Conservation (phyloP, 2,797 vertebrate genomes). For the Melanotaenia nigrans region DNA sequence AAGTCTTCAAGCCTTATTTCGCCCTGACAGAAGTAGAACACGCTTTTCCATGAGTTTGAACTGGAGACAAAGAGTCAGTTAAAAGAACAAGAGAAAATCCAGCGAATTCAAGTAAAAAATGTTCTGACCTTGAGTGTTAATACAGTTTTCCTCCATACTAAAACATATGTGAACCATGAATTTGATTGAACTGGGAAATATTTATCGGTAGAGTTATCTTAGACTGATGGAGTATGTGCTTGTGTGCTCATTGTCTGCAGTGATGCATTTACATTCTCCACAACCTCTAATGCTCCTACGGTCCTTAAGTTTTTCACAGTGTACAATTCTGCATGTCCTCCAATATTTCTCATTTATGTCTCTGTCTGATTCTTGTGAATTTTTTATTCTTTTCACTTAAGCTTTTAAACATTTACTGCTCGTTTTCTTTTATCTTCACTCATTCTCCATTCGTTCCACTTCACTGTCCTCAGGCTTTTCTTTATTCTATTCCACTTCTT, state of each 20-base stretch:
- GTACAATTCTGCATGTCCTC: constrained; percentile 25
- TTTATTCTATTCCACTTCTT: constrained; percentile 21
- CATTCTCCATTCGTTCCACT: constrained; percentile 50
- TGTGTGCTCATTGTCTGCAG: constrained; percentile 6
- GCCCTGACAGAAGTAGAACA: constrained; percentile 43
- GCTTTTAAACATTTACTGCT: constrained; percentile 53
- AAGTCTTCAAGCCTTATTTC: constrained; percentile 39
- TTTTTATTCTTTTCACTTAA: constrained; percentile 67
- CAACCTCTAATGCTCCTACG: constrained; percentile 26
- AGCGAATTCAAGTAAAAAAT: constrained; percentile 29
- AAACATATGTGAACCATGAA: constrained; percentile 14
- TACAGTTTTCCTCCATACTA: neutral
- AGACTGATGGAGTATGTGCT: neutral
- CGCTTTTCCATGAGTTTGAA: constrained; percentile 16
- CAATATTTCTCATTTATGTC: constrained; percentile 44
- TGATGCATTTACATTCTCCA: constrained; percentile 25
- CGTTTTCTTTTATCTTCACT: constrained; percentile 45
- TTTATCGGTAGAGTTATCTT: neutral
- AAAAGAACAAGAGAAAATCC: constrained; percentile 23
- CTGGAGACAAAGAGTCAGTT: constrained; percentile 14
- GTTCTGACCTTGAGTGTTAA: constrained; percentile 23
- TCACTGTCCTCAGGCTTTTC: constrained; percentile 45
- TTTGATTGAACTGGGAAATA: constrained; percentile 9
- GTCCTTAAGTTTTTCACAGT: neutral
- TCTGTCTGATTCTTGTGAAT: constrained; percentile 54